A percentile compares a stretch with the other conserved stretches of the same genome.
Evolutionary conservation across 2,797 vertebrate species (phyloP).

Genomic region (Enteromius mattozi): DNA sequence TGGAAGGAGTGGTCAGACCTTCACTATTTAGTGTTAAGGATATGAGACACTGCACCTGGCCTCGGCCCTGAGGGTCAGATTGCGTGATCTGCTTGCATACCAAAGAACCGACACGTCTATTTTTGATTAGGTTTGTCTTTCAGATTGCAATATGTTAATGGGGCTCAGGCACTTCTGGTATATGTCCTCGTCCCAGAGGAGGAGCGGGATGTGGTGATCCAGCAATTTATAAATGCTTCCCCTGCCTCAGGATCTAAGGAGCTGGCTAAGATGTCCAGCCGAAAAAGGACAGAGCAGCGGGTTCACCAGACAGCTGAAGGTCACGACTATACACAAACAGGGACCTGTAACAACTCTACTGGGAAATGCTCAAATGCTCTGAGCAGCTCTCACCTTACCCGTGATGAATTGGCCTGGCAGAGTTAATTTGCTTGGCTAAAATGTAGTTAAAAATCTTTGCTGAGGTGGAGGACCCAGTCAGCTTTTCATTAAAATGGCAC

Average conservation of each 20-base stretch:
- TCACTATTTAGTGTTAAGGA: constrained; percentile 49
- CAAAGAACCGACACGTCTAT: constrained; percentile 73
- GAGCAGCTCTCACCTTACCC: constrained; percentile 14
- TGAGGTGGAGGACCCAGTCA: not conserved
- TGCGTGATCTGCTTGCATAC: constrained; percentile 60
- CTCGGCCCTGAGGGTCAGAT: constrained; percentile 60
- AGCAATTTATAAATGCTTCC: constrained; percentile 59
- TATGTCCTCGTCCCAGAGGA: constrained; percentile 34
- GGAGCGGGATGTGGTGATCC: constrained; percentile 53
- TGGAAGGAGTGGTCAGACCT: not conserved
- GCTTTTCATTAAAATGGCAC: constrained; percentile 3
- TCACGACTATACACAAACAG: constrained; percentile 2
- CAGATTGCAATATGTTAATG: constrained; percentile 71
- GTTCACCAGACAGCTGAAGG: constrained; percentile 42
- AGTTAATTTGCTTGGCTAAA: not conserved
- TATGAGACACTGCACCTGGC: constrained; percentile 67
- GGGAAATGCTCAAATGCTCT: constrained; percentile 7
- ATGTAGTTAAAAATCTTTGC: constrained; percentile 4
- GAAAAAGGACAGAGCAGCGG: constrained; percentile 51
- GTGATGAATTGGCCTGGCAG: constrained; percentile 18
- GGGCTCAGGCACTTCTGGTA: constrained; percentile 58
- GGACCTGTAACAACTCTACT: constrained; percentile 31
- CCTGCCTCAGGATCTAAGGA: constrained; percentile 49
- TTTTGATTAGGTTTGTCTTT: constrained; percentile 77
- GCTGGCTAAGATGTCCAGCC: constrained; percentile 47